Base-by-base conservation (phyloP, 2,888 invertebrate species). In the Xanthia togata region DNA sequence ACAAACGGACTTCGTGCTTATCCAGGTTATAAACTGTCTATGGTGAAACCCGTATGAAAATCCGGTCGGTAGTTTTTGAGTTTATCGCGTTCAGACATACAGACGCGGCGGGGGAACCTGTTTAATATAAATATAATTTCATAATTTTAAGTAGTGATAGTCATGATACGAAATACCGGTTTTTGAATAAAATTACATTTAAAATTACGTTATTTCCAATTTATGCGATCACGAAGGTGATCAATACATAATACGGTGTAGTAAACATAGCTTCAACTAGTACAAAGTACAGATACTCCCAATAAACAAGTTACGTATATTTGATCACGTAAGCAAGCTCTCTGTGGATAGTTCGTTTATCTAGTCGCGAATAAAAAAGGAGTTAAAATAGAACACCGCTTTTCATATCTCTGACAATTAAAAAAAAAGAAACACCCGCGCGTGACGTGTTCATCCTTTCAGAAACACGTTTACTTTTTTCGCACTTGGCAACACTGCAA, bases 401-500 rank as follows among this genome's bases (percentile, higher is more conserved):
- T 55, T 76, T 47, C 70, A 74, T 62, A 70, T 44, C 53, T 44
- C 44, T 26, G 17, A 68, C 63, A 78, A 31, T 84, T 67, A 1
- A 68, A 82, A 84, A 31, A 50, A 55, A 73, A 75, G 75, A 64
- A 26, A 81, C 71, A 31, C 23, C 6, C 53, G 47, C 31, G 44
- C 20, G 38, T 84, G 72, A 81, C 78, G 67, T 70, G 67, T 69
- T 60, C 44, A 55, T 59, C 59, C 72, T 76, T 74, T 83, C 81
- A 84, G 31, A 81, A 70, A 74, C 72, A 72, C 55, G 81, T 67
- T 47, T 55, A 57, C 31, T 68, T 70, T 79, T 81, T 78, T 76
- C 74, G 50, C 75, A 71, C 31, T 79, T 85, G 85, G 74, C 84
- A 82, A 76, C 73, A 82, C 55, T 74, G 55, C 72, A 73, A 50